A percentile compares a stretch with the other conserved stretches of the same genome.
These are phyloP conservation scores for Pao palembangensis DNA, from an alignment of 2,113 vertebrate species.

Conservation along the genomic window DNA sequence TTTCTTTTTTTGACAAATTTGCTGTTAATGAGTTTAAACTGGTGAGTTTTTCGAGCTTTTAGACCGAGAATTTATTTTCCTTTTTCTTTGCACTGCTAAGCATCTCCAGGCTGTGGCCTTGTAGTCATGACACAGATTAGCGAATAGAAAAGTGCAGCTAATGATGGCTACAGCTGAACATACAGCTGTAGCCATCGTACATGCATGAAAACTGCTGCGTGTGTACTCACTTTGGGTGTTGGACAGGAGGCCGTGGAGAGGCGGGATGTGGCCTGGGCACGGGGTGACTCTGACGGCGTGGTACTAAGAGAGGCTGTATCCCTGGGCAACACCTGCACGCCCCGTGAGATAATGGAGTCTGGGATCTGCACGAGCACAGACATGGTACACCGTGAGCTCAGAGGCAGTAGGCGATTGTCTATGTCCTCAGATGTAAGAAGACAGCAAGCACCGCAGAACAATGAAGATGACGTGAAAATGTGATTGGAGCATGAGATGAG, in stretches of 20 bases:
- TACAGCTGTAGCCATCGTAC: no score
- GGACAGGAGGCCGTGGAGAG: conserved; percentile 98
- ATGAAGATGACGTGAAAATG: background rate
- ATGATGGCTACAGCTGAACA: background rate
- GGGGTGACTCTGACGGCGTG: conserved; percentile 97
- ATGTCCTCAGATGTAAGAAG: background rate
- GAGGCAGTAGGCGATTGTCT: background rate
- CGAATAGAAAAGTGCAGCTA: background rate
- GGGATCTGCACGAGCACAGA: conserved; percentile 82
- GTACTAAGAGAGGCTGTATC: conserved; percentile 98
- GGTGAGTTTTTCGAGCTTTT: no score
- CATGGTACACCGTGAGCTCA: conserved; percentile 2
- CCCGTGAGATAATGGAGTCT: conserved; percentile 98
- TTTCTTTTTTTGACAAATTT: no score
- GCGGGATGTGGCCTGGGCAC: conserved; percentile 97
- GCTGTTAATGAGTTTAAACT: no score
- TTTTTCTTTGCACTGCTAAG: no score
- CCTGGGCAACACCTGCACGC: conserved; percentile 96
- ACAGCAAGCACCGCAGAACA: background rate
- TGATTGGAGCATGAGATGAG: background rate
- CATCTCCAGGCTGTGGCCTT: no score
- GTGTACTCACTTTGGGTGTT: conserved; percentile 94
- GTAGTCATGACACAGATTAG: no score
- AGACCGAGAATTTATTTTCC: no score
- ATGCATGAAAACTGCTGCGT: no score